Evolutionary conservation across 2,113 vertebrate species (phyloP).

Genomic region (Rhinolophus sinicus): DNA sequence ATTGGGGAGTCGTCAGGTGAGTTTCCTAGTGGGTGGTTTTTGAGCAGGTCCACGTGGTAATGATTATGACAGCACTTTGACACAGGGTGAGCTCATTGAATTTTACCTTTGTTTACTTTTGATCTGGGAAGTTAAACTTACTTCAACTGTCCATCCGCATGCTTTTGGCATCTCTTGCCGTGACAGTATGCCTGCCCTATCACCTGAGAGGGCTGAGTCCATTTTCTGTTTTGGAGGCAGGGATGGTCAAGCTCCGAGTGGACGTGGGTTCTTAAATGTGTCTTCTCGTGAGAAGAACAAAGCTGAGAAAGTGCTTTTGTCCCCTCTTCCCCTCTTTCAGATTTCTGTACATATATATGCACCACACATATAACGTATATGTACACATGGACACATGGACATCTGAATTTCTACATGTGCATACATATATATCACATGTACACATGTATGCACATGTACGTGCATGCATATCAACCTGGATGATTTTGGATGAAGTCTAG

Average conservation of each 20-base stretch:
- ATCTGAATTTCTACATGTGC: background rate
- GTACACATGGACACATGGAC: background rate
- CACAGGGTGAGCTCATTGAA: background rate
- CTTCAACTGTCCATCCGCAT: fast-evolving
- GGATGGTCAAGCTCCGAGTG: background rate
- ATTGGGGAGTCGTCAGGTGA: background rate
- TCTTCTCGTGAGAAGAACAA: background rate
- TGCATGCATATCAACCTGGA: background rate
- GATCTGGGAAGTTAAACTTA: background rate
- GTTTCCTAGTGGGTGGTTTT: background rate
- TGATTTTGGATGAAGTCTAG: background rate
- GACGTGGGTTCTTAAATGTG: background rate
- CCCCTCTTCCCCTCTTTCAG: background rate
- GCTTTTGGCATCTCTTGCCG: background rate
- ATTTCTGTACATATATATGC: background rate
- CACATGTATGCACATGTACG: background rate
- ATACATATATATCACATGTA: background rate
- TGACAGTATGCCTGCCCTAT: fast-evolving
- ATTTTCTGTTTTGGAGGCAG: background rate
- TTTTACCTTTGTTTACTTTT: background rate
- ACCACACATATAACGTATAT: background rate
- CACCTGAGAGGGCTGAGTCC: background rate
- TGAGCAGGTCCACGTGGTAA: background rate
- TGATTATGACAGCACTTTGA: background rate
- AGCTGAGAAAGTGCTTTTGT: background rate